These are phyloP conservation scores for Coendou prehensilis DNA, from an alignment of 2,797 vertebrate species.

Conservation along the genomic window DNA sequence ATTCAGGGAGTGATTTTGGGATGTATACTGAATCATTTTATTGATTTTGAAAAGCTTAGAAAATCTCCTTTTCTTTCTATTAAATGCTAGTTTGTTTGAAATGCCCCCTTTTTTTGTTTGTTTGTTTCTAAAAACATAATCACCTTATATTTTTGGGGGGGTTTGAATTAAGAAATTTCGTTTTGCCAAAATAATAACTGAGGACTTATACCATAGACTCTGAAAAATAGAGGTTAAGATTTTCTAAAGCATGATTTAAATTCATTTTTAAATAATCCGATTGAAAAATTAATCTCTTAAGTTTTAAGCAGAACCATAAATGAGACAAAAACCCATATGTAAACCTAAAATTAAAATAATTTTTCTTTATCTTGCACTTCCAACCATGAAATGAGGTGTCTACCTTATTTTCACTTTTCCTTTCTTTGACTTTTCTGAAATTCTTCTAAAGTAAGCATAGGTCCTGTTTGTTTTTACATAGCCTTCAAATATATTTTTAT, in stretches of 20 bases:
- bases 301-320: slow-evolving; percentile 1
- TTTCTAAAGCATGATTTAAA: slow-evolving; percentile 33
- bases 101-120: neutral
- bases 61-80: slow-evolving; percentile 52
- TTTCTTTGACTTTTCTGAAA: slow-evolving; percentile 22
- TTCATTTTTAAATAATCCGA: neutral
- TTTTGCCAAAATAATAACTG: slow-evolving; percentile 56
- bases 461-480: neutral
- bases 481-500: slow-evolving; percentile 5
- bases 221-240: neutral
- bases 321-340: neutral
- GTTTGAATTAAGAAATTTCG: slow-evolving; percentile 71
- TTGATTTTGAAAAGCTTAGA: slow-evolving; percentile 75
- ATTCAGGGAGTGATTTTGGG: slow-evolving; percentile 62
- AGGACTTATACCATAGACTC: neutral
- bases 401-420: neutral
- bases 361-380: slow-evolving; percentile 32
- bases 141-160: slow-evolving; percentile 69
- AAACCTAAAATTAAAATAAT: slow-evolving; percentile 6
- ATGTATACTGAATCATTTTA: slow-evolving; percentile 61
- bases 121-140: slow-evolving; percentile 44
- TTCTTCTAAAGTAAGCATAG: neutral
- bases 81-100: slow-evolving; percentile 45
- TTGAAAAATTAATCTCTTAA: slow-evolving; percentile 16
- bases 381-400: neutral